Conservation (phyloP, 2,888 invertebrate species). For the Agapostemon virescens region DNA sequence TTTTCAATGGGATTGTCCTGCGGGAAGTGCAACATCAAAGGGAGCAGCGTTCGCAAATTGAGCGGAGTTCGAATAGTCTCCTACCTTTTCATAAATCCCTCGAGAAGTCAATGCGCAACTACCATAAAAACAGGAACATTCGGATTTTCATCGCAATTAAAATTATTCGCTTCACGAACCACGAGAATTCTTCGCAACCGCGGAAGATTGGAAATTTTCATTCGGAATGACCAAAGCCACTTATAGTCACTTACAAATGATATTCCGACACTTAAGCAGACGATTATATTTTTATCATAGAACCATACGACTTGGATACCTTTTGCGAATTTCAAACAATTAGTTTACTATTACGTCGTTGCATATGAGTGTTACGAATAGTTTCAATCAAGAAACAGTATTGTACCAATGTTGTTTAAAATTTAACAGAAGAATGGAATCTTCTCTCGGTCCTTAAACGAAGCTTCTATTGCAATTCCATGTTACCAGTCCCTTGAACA, state of each 20-base stretch:
- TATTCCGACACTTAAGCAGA: too few species aligned
- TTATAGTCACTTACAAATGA: background rate
- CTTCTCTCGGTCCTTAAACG: too few species aligned
- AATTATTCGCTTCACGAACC: background rate
- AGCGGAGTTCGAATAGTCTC: constrained; percentile 26
- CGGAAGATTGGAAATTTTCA: background rate
- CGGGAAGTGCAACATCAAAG: constrained; percentile 49
- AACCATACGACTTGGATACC: background rate
- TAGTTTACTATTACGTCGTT: background rate
- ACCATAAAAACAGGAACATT: background rate
- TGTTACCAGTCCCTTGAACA: background rate
- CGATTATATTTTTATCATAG: too few species aligned
- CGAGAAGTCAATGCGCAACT: background rate
- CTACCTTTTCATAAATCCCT: background rate
- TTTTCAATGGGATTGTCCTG: constrained; percentile 54
- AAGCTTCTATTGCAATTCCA: too few species aligned
- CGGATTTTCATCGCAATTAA: background rate
- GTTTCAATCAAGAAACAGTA: too few species aligned
- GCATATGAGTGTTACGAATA: too few species aligned
- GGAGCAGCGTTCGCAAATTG: constrained; percentile 44
- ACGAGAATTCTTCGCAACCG: background rate
- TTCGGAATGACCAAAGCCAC: background rate
- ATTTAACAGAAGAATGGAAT: too few species aligned
- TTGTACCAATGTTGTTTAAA: too few species aligned
- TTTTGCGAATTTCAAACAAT: background rate